Evolutionary conservation across 2,113 vertebrate genomes (phyloP).

Genomic region (Callorhinus ursinus): DNA sequence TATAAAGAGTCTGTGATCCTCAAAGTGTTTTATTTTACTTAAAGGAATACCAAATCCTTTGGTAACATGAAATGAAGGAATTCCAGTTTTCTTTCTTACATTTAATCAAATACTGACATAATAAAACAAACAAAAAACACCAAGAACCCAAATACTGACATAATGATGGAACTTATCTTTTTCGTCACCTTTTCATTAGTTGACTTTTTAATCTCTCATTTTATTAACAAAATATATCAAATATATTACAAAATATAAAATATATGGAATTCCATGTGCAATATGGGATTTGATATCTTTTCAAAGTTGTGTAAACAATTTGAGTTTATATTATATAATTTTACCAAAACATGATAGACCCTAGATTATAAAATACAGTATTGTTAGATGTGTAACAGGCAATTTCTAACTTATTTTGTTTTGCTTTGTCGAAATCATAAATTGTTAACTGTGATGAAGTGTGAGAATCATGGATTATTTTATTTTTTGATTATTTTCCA

Average conservation of each 20-base stretch:
- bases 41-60: conserved; percentile 67
- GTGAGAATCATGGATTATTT: conserved; percentile 8
- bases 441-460: conserved; percentile 46
- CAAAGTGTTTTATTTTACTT: conserved; percentile 64
- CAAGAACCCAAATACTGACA: not conserved
- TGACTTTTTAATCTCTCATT: conserved; percentile 4
- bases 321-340: conserved; percentile 26
- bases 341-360: conserved; percentile 26
- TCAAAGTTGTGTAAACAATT: conserved; percentile 34
- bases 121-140: not conserved
- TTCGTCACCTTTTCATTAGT: conserved; percentile 21
- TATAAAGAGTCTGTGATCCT: conserved; percentile 69
- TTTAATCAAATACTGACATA: conserved; percentile 39
- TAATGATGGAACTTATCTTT: conserved; percentile 23
- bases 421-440: conserved; percentile 55
- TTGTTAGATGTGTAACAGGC: conserved; percentile 15
- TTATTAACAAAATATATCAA: conserved; percentile 36
- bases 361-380: conserved; percentile 19
- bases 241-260: conserved; percentile 17
- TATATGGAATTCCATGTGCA: not conserved
- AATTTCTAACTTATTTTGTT: conserved; percentile 43
- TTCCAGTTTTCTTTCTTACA: not conserved
- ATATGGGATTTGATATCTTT: conserved; percentile 25
- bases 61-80: conserved; percentile 79
- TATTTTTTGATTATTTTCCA: conserved; percentile 46